Conservation (phyloP, 2,888 invertebrate genomes). For the Dilophus febrilis region DNA sequence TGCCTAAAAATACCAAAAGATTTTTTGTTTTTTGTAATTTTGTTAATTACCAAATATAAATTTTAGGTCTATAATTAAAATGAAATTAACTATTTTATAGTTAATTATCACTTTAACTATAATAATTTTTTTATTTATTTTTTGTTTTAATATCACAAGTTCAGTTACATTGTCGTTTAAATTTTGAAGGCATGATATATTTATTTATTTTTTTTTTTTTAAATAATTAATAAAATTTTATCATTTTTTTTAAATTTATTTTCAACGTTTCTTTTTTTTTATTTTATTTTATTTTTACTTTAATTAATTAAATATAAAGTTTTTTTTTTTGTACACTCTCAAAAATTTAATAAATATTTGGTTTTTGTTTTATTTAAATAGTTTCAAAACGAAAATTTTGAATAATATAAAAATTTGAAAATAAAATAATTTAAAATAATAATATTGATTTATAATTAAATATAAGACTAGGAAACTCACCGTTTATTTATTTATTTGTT, state of each 20-base stretch:
- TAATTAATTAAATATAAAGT: conserved; percentile 5
- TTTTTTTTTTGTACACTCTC: conserved; percentile 4
- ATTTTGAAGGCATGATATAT: conserved; percentile 16
- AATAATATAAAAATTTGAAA: conserved; percentile 1
- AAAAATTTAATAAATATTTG: conserved; percentile 3
- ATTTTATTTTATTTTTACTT: conserved; percentile 2
- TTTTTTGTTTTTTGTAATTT: conserved; percentile 1
- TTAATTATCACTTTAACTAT: conserved; percentile 3
- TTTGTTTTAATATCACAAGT: conserved; percentile 26
- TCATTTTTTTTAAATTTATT: conserved; percentile 1
- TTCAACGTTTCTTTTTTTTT: conserved; percentile 1
- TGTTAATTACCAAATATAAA: conserved; percentile 2
- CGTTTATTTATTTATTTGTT: conserved; percentile 1
- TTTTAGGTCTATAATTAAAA: conserved; percentile 5
- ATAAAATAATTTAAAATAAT: conserved; percentile 5
- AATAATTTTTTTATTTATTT: conserved; percentile 6
- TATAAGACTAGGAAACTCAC: conserved; percentile 8
- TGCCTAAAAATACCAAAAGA: conserved; percentile 3
- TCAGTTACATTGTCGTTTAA: conserved; percentile 30
- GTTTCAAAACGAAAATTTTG: background rate
- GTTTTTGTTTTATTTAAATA: conserved; percentile 2
- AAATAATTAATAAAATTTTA: conserved; percentile 6
- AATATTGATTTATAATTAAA: background rate
- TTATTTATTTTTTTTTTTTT: conserved; percentile 10
- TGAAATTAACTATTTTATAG: conserved; percentile 4